Percentiles rank a stretch among this genome's conserved stretches.
These are phyloP conservation scores for Aeoliscus strigatus DNA, from an alignment of 2,797 vertebrate genomes.

Conservation along the genomic window DNA sequence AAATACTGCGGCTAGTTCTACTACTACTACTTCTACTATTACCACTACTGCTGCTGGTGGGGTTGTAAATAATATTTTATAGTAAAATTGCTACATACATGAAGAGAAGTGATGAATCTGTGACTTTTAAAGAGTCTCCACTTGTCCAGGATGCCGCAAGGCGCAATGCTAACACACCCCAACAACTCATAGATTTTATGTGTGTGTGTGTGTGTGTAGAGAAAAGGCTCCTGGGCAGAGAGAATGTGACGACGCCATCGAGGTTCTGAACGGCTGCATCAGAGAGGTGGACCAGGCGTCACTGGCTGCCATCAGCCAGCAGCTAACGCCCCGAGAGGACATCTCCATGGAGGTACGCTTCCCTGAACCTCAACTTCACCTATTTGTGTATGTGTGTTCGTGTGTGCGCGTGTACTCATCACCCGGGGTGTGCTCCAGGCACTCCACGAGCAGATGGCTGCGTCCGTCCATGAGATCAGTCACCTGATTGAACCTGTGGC, in stretches of 20 bases:
- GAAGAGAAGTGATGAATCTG: too few relatives aligned
- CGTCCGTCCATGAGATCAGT: slow-evolving; percentile 95
- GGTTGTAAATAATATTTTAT: too few relatives aligned
- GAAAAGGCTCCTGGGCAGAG: slow-evolving; percentile 98
- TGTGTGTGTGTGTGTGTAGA: too few relatives aligned
- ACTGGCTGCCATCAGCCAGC: slow-evolving; percentile 91
- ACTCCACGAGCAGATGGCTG: slow-evolving; percentile 94
- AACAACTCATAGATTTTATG: too few relatives aligned
- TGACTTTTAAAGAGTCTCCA: too few relatives aligned
- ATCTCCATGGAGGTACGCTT: slow-evolving; percentile 91
- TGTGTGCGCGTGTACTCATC: too few relatives aligned
- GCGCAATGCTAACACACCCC: slow-evolving; percentile 9
- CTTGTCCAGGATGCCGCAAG: too few relatives aligned
- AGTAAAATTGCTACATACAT: too few relatives aligned
- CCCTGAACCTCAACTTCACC: slow-evolving; percentile 10
- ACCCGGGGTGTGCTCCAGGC: slow-evolving; percentile 73
- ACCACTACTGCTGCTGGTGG: too few relatives aligned
- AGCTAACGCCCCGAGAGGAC: slow-evolving; percentile 89
- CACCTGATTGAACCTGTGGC: slow-evolving; percentile 94
- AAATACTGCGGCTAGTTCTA: too few relatives aligned
- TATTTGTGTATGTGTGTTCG: too few relatives aligned
- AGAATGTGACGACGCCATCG: slow-evolving; percentile 94
- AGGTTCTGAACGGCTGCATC: slow-evolving; percentile 95
- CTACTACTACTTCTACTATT: too few relatives aligned
- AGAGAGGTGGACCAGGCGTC: slow-evolving; percentile 97